Percentiles rank a stretch among this genome's conserved stretches.
Evolutionary conservation across 2,113 vertebrate genomes (phyloP).

Genomic region (Picathartes gymnocephalus): DNA sequence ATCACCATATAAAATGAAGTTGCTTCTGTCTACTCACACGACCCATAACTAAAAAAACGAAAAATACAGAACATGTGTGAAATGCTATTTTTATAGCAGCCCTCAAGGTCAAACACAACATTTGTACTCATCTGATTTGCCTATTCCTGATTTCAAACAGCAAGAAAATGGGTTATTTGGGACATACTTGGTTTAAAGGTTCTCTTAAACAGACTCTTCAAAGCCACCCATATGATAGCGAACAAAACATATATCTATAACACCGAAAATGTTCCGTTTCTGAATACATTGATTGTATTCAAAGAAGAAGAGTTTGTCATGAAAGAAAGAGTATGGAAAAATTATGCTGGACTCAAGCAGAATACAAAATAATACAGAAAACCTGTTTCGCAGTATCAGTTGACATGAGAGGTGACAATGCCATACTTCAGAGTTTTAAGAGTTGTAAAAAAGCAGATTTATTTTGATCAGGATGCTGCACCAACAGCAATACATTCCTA

Average conservation of each 20-base stretch:
- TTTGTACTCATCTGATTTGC: background rate
- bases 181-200: background rate
- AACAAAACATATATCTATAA: background rate
- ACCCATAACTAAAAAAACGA: background rate
- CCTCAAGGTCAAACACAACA: background rate
- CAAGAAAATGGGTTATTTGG: background rate
- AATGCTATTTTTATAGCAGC: background rate
- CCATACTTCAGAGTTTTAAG: background rate
- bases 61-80: background rate
- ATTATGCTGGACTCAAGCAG: background rate
- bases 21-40: background rate
- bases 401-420: background rate
- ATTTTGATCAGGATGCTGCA: background rate
- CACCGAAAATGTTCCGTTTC: background rate
- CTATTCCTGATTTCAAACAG: background rate
- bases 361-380: background rate
- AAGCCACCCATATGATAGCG: background rate
- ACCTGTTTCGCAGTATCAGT: background rate
- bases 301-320: background rate
- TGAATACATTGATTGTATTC: background rate
- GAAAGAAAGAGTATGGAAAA: background rate
- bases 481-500: background rate
- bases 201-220: background rate
- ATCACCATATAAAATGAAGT: background rate
- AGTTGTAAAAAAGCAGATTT: background rate